Evolutionary conservation across 2,797 vertebrate genomes (phyloP).

Genomic region (Capromys pilorides): DNA sequence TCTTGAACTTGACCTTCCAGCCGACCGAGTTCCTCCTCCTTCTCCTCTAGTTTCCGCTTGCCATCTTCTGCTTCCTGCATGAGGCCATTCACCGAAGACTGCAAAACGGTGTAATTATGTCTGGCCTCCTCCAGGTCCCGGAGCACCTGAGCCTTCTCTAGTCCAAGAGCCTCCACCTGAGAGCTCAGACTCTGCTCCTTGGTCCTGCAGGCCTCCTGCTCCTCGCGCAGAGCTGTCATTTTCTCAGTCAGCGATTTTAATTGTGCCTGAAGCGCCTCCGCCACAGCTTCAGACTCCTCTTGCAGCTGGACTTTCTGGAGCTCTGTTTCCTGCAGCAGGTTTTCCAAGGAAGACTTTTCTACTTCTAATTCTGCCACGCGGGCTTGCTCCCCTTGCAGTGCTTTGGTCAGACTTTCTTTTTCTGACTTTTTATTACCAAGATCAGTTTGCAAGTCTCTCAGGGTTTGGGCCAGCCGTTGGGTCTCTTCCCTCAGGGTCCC

Average conservation of each 20-base stretch:
- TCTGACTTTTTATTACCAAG: constrained; percentile 85
- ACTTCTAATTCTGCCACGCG: constrained; percentile 80
- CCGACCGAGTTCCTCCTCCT: constrained; percentile 82
- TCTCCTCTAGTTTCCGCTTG: constrained; percentile 79
- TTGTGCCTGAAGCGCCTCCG: constrained; percentile 84
- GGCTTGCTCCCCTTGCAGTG: constrained; percentile 80
- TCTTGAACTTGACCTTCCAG: constrained; percentile 85
- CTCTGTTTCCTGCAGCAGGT: constrained; percentile 85
- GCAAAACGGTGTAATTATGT: constrained; percentile 78
- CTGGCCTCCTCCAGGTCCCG: constrained; percentile 84
- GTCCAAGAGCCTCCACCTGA: constrained; percentile 81
- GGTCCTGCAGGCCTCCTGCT: constrained; percentile 80
- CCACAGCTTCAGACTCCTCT: constrained; percentile 78
- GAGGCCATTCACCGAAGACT: constrained; percentile 75
- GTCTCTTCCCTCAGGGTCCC: constrained; percentile 86
- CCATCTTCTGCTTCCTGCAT: constrained; percentile 78
- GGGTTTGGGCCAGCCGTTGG: constrained; percentile 21
- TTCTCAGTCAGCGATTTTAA: constrained; percentile 84
- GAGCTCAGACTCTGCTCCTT: constrained; percentile 81
- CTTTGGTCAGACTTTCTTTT: constrained; percentile 86
- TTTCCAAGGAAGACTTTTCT: constrained; percentile 67
- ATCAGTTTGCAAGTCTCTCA: constrained; percentile 78
- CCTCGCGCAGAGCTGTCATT: constrained; percentile 74
- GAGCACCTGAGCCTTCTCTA: constrained; percentile 81
- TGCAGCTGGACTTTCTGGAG: constrained; percentile 83